Evolutionary conservation across 2,888 invertebrate genomes (phyloP).

Genomic region (Gymnocheta viridis): DNA sequence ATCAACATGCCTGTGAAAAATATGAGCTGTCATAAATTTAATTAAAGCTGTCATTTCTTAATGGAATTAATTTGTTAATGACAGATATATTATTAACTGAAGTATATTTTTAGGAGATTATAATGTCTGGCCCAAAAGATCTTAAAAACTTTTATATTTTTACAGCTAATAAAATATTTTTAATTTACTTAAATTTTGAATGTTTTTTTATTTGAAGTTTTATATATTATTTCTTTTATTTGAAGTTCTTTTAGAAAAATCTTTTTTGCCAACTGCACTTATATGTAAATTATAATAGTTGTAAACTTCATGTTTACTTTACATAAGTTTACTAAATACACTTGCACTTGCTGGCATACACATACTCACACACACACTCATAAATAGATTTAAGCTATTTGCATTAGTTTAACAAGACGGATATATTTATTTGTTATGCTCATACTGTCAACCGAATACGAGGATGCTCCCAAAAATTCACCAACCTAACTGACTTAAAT

Average conservation of each 20-base stretch:
- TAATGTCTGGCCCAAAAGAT: too few species aligned
- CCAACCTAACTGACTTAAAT: too few species aligned
- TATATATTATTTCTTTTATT: not conserved
- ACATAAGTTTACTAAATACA: slow-evolving; percentile 16
- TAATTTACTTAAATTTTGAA: not conserved
- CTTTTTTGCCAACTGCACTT: not conserved
- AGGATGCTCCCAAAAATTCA: not conserved
- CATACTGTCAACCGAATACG: not conserved
- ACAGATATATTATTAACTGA: not conserved
- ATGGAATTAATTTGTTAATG: not conserved
- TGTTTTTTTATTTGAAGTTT: too few species aligned
- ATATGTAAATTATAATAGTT: slow-evolving; percentile 38
- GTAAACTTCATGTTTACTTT: slow-evolving; percentile 43
- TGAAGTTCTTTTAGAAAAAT: not conserved
- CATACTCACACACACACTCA: not conserved
- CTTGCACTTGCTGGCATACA: not conserved
- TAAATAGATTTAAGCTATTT: slow-evolving; percentile 9
- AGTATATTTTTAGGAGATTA: slow-evolving; percentile 6
- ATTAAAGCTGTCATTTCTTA: too few species aligned
- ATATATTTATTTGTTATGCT: slow-evolving; percentile 35
- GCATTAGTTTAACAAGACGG: slow-evolving; percentile 41
- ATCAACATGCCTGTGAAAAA: not conserved
- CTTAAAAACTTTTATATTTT: not conserved
- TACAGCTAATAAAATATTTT: not conserved
- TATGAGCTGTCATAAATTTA: slow-evolving; percentile 8